Evolutionary conservation across 2,797 vertebrate genomes (phyloP).

Genomic region (Cryptoblepharus egeriae): DNA sequence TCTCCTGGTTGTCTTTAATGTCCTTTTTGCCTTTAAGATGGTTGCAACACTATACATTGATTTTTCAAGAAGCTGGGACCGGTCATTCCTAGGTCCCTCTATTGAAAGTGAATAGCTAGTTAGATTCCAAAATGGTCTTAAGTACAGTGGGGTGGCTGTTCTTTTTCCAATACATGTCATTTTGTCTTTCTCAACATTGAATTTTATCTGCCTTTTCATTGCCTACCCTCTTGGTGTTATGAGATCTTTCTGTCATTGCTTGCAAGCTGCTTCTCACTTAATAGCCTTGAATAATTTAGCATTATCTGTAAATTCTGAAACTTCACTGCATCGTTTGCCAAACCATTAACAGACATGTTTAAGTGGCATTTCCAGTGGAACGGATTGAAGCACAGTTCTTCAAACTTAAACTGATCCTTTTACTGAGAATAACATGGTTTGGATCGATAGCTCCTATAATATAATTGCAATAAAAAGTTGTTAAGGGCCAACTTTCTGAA

Average conservation of each 20-base stretch:
- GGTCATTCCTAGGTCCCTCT: neutral
- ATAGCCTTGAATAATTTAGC: constrained; percentile 31
- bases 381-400: neutral
- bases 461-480: neutral
- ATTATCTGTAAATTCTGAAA: constrained; percentile 2
- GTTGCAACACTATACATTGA: neutral
- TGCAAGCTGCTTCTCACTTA: constrained; percentile 7
- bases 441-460: neutral
- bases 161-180: neutral
- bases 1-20: neutral
- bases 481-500: neutral
- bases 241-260: constrained; percentile 4
- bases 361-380: neutral
- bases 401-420: neutral
- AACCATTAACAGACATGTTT: constrained; percentile 1
- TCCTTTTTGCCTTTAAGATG: neutral
- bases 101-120: neutral
- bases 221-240: neutral
- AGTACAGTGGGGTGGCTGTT: neutral
- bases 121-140: neutral
- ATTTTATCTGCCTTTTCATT: constrained; percentile 20
- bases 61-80: neutral
- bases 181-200: constrained; percentile 10
- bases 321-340: neutral
- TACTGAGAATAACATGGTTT: neutral